Evolutionary conservation across 2,113 vertebrate species (phyloP).

Genomic region (Alexandromys fortis): DNA sequence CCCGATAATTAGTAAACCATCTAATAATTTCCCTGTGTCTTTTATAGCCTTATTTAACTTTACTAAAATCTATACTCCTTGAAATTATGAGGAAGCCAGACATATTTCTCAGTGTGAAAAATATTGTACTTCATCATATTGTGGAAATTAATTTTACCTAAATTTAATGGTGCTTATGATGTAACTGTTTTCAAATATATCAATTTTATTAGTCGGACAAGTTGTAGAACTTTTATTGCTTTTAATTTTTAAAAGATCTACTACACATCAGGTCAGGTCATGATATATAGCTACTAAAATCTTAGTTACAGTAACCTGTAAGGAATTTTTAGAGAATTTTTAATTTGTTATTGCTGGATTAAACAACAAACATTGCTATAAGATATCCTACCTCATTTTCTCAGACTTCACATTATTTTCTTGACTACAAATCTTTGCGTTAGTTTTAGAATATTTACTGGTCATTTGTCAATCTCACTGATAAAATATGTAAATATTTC

Average conservation of each 20-base stretch:
- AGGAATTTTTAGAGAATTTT: not conserved
- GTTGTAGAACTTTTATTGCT: slow-evolving; percentile 1
- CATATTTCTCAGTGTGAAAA: not conserved
- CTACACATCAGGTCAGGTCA: not conserved
- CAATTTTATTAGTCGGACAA: slow-evolving; percentile 16
- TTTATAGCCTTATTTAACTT: not conserved
- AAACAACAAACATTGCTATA: not conserved
- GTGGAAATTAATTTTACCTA: slow-evolving; percentile 4
- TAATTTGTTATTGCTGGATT: not conserved
- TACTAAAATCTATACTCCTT: not conserved
- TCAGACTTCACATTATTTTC: not conserved
- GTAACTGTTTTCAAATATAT: slow-evolving; percentile 24
- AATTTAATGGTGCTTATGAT: not conserved
- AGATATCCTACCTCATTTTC: not conserved
- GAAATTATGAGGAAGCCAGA: not conserved
- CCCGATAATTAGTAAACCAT: not conserved
- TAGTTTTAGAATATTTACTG: not conserved
- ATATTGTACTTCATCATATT: not conserved
- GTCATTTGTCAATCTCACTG: not conserved
- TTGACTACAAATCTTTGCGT: not conserved
- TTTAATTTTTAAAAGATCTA: slow-evolving; percentile 23
- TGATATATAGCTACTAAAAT: not conserved
- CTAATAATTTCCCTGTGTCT: not conserved
- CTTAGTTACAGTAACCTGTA: not conserved
- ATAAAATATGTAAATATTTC: not conserved